Conservation (phyloP, 2,113 vertebrate genomes). For the Stercorarius parasiticus region DNA sequence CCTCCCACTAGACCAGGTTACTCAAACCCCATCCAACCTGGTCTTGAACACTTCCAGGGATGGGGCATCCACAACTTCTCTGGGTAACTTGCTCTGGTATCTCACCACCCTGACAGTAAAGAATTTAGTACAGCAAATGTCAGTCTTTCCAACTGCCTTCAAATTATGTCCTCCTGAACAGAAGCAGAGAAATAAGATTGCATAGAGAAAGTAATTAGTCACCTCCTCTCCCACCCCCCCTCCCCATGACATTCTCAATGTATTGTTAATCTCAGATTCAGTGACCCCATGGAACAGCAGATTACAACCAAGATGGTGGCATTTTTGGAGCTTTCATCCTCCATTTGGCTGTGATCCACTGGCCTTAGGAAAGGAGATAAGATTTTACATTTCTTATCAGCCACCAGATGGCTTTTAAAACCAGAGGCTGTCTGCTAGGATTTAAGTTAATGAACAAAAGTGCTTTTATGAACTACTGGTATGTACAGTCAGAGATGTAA, state of each 20-base stretch:
- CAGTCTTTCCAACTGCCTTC: not conserved
- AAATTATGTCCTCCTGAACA: not conserved
- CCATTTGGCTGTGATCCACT: slow-evolving; percentile 56
- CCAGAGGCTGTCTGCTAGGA: slow-evolving; percentile 41
- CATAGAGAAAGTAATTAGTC: not conserved
- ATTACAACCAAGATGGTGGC: slow-evolving; percentile 27
- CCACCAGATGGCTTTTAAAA: slow-evolving; percentile 49
- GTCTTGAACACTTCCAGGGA: not conserved
- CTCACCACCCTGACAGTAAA: not conserved
- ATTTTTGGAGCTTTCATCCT: slow-evolving; percentile 41
- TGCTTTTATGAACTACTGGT: slow-evolving; percentile 56
- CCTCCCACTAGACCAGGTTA: not conserved
- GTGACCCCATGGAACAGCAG: not conserved
- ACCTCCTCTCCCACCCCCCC: not conserved
- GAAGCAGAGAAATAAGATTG: not conserved
- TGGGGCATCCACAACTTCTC: not conserved
- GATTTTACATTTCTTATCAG: slow-evolving; percentile 58
- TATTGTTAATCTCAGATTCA: slow-evolving; percentile 15
- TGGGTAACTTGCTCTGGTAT: not conserved
- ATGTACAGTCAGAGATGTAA: slow-evolving; percentile 22
- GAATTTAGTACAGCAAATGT: not conserved
- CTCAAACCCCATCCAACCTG: not conserved
- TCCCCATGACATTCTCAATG: not conserved
- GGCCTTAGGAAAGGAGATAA: slow-evolving; percentile 37
- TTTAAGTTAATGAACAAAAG: slow-evolving; percentile 62